Percentiles rank a stretch among this genome's conserved stretches.
Evolutionary conservation across 1,140 invertebrate genomes (phyloP).

Genomic region (Antheraea mylitta): DNA sequence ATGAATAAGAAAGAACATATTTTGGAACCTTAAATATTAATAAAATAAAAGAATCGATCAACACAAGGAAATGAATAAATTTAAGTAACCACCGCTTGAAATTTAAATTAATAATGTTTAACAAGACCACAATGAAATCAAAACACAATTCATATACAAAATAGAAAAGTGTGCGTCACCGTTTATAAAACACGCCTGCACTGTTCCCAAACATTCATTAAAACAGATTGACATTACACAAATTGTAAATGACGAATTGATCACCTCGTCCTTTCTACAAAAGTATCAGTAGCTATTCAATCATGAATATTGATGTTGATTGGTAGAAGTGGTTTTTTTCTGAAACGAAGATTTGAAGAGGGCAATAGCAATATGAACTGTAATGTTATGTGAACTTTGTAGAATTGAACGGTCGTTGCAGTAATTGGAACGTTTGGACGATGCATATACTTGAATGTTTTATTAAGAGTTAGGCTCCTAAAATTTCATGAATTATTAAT

Average conservation of each 20-base stretch:
- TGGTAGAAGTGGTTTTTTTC: conserved; percentile 54
- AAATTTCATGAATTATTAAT: no score
- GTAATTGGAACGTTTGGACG: conserved; percentile 9
- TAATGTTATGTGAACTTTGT: conserved; percentile 3
- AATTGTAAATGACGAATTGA: conserved; percentile 76
- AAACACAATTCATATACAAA: no score
- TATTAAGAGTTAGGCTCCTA: no score
- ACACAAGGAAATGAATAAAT: no score
- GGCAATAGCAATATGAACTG: conserved; percentile 41
- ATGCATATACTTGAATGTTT: not conserved
- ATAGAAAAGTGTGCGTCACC: not conserved
- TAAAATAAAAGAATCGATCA: no score
- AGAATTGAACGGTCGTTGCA: not conserved
- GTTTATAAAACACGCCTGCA: not conserved
- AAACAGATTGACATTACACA: conserved; percentile 69
- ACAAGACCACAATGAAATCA: no score
- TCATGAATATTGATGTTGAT: conserved; percentile 54
- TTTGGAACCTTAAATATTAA: no score
- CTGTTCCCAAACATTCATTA: conserved; percentile 34
- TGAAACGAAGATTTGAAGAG: conserved; percentile 32
- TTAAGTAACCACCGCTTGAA: no score
- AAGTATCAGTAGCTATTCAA: conserved; percentile 22
- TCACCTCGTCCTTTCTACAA: conserved; percentile 40
- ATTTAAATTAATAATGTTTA: no score
- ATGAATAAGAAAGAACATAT: no score